A percentile compares a stretch with the other conserved stretches of the same genome.
Conservation (phyloP, 2,113 vertebrate genomes). For the Zeus faber region DNA sequence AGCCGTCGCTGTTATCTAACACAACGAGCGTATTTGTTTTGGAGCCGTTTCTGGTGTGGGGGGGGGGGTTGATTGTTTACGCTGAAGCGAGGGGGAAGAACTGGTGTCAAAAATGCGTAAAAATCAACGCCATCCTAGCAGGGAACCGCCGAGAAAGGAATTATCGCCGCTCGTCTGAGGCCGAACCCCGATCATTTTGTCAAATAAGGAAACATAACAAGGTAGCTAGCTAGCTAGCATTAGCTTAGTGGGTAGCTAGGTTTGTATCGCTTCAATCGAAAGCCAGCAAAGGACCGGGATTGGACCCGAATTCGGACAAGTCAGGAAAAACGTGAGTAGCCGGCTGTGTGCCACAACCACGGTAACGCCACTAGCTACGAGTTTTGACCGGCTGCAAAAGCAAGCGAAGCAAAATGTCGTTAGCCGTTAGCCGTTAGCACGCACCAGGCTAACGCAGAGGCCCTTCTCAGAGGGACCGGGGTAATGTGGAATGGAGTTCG, state of each 20-base stretch:
- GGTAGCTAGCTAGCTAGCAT: conserved; percentile 59
- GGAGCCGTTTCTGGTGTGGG: no score
- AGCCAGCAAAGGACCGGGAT: conserved; percentile 42
- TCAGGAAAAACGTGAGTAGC: conserved; percentile 71
- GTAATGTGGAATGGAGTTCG: conserved; percentile 34
- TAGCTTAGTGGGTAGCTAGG: conserved; percentile 49
- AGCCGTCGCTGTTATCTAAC: conserved; percentile 66
- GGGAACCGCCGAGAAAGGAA: conserved; percentile 76
- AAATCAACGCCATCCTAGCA: conserved; percentile 74
- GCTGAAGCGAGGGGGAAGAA: conserved; percentile 52
- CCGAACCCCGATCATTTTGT: conserved; percentile 67
- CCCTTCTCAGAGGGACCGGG: conserved; percentile 39
- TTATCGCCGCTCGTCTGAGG: conserved; percentile 77
- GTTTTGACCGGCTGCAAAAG: conserved; percentile 60
- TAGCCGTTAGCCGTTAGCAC: conserved; percentile 39
- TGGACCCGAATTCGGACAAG: conserved; percentile 54
- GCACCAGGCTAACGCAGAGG: conserved; percentile 51
- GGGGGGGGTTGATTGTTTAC: conserved; percentile 48
- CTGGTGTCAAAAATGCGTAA: conserved; percentile 77
- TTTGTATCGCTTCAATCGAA: conserved; percentile 40
- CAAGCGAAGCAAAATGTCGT: conserved; percentile 12
- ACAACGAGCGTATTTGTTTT: conserved; percentile 58
- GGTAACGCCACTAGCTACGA: conserved; percentile 58
- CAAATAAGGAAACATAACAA: conserved; percentile 64
- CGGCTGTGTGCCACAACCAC: conserved; percentile 29